phyloP scores from a whole-genome alignment of 1,140 invertebrate genomes.

The Trachelipus rathkii region DNA sequence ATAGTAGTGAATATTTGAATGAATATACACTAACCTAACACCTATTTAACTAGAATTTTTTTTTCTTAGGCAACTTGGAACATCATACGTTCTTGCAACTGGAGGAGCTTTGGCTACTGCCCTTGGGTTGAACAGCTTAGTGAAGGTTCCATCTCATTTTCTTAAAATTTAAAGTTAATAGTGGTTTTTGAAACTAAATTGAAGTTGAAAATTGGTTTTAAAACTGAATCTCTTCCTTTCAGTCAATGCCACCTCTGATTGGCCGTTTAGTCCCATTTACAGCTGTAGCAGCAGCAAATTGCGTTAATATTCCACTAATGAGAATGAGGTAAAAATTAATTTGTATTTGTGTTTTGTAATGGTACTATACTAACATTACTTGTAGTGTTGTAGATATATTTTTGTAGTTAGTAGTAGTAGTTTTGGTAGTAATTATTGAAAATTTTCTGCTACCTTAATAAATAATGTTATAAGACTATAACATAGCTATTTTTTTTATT shows the following conservation, averaged over 20 bases:
- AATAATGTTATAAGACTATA: too few species aligned
- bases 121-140: conserved; percentile 65
- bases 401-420: not conserved
- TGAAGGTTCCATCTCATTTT: conserved; percentile 53
- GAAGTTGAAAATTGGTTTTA: too few species aligned
- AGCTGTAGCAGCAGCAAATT: conserved; percentile 97
- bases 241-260: conserved; percentile 62
- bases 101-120: conserved; percentile 88
- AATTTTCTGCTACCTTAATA: not conserved
- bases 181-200: not conserved
- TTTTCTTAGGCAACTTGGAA: conserved; percentile 69
- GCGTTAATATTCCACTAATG: conserved; percentile 97
- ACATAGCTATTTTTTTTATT: too few species aligned
- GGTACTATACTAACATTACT: too few species aligned
- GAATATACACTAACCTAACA: not conserved
- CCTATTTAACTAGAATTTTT: conserved; percentile 21
- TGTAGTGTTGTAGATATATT: too few species aligned
- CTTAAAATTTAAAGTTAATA: not conserved
- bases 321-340: conserved; percentile 69
- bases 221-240: conserved; percentile 48
- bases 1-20: too few species aligned
- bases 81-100: conserved; percentile 88
- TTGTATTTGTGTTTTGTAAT: too few species aligned
- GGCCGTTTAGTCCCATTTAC: conserved; percentile 87
- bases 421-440: not conserved